These are phyloP conservation scores for Alviniconcha marisindica DNA, from an alignment of 1,140 invertebrate genomes.

Conservation along the genomic window DNA sequence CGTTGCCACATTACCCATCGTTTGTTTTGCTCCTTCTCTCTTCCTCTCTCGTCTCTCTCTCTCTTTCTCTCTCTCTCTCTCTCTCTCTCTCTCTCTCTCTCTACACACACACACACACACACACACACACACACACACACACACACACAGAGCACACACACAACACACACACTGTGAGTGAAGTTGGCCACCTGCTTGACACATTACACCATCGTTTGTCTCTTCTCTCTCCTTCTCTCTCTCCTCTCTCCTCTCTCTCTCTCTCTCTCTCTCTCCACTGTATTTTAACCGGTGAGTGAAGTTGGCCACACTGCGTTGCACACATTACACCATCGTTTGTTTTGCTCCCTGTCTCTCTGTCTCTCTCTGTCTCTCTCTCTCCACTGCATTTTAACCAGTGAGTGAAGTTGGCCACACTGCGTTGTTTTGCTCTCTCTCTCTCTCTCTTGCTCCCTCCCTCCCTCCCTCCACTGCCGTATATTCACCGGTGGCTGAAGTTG, in stretches of 20 bases:
- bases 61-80: not conserved
- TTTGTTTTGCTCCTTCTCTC: not conserved
- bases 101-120: not conserved
- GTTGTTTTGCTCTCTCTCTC: constrained; percentile 2
- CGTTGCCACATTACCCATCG: no score
- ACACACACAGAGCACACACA: no score
- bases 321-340: no score
- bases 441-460: constrained; percentile 1
- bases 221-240: not conserved
- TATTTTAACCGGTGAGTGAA: no score
- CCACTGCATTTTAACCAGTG: not conserved
- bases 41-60: not conserved
- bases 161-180: no score
- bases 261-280: not conserved
- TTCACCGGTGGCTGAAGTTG: no score
- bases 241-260: not conserved
- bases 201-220: not conserved
- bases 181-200: not conserved
- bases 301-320: no score
- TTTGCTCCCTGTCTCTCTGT: not conserved
- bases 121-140: no score
- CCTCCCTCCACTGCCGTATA: not conserved
- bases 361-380: constrained; percentile 14
- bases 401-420: not conserved
- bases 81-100: not conserved